Conservation (phyloP, 2,113 vertebrate genomes). For the Hemiprocne comata region DNA sequence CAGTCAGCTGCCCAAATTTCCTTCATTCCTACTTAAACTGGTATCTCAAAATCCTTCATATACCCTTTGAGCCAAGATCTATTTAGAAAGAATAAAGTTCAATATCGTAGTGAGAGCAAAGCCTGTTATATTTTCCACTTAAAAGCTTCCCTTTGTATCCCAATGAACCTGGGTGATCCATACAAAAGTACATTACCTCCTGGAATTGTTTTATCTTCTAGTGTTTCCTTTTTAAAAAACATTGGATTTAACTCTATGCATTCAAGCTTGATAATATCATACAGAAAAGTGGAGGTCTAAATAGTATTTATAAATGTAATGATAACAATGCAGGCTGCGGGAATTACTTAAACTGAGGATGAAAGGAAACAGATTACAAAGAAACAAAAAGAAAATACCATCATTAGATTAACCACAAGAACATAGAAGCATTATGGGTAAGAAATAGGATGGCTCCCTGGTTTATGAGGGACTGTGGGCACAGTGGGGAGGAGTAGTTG, state of each 20-base stretch:
- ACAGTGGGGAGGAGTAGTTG: neutral
- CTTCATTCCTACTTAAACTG: neutral
- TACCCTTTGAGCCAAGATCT: neutral
- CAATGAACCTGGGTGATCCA: neutral
- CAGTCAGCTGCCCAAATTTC: neutral
- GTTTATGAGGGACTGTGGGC: neutral
- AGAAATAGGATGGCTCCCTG: neutral
- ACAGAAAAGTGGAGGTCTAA: neutral
- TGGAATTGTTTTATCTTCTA: conserved; percentile 1
- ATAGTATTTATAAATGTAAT: neutral
- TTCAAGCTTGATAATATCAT: neutral
- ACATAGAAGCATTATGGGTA: neutral
- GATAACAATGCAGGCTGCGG: neutral
- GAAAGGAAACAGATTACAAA: neutral
- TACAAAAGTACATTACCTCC: conserved; percentile 2
- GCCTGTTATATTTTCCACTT: conserved; percentile 23
- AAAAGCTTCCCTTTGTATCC: conserved; percentile 26
- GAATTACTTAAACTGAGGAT: neutral
- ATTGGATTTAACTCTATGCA: neutral
- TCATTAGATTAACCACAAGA: neutral
- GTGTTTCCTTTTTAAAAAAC: neutral
- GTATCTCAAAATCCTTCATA: neutral
- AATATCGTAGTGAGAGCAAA: conserved; percentile 9
- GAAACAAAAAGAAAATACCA: neutral
- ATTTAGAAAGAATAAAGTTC: conserved; percentile 3